phyloP scores from a whole-genome alignment of 92 coral and sea anemone species.

The Epizoanthus illoricatus region DNA sequence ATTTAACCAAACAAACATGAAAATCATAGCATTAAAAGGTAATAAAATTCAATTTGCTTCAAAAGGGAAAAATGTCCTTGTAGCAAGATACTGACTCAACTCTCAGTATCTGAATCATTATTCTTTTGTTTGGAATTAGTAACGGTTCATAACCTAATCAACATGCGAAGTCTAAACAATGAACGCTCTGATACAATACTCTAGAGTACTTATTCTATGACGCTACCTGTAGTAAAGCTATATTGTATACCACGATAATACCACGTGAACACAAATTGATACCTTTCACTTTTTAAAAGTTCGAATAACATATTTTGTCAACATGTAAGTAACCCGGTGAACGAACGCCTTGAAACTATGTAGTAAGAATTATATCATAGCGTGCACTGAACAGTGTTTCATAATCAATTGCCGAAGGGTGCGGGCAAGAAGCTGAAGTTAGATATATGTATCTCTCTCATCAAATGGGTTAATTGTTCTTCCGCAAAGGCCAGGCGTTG shows the following conservation, averaged over 20 bases:
- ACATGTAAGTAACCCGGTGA: not conserved
- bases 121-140: not conserved
- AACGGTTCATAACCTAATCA: not conserved
- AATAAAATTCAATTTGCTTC: not conserved
- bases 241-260: not conserved
- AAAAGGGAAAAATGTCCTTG: not conserved
- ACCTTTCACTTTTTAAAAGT: not conserved
- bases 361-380: too few species aligned
- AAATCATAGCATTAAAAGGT: not conserved
- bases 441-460: not conserved
- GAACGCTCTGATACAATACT: not conserved
- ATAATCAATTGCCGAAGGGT: too few species aligned
- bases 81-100: not conserved
- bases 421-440: not conserved
- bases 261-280: constrained; percentile 1
- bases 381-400: too few species aligned
- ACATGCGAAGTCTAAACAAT: not conserved
- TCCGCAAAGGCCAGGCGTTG: not conserved
- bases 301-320: not conserved
- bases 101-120: not conserved
- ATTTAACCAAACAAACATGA: not conserved
- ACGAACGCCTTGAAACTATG: not conserved
- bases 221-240: not conserved
- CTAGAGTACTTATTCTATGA: not conserved
- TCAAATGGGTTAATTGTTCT: not conserved